A percentile compares a stretch with the other conserved stretches of the same genome.
phyloP scores from a whole-genome alignment of 2,888 invertebrate genomes.

The Stratiomys singularior region DNA sequence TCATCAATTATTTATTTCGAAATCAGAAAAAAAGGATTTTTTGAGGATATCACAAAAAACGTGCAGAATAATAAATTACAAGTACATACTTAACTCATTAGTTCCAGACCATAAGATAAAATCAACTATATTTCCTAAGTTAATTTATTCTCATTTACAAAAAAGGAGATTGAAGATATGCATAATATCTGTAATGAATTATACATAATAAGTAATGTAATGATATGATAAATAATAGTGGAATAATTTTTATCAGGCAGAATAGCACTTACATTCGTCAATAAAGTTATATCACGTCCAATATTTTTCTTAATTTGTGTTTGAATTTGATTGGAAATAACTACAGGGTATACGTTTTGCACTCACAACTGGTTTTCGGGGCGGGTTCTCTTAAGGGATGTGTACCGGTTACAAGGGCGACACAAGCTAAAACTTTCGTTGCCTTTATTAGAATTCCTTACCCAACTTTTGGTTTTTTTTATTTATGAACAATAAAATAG shows the following conservation, averaged over 20 bases:
- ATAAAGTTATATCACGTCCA: constrained; percentile 25
- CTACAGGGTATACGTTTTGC: too few species aligned
- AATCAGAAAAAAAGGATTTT: too few species aligned
- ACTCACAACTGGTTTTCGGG: too few species aligned
- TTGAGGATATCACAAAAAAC: too few species aligned
- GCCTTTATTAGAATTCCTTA: too few species aligned
- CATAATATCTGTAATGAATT: background rate
- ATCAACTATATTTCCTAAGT: constrained; percentile 5
- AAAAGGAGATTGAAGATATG: background rate
- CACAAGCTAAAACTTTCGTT: too few species aligned
- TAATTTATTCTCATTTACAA: constrained; percentile 10
- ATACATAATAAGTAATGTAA: background rate
- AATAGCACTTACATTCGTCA: constrained; percentile 24
- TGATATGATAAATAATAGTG: constrained; percentile 1
- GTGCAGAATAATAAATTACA: background rate
- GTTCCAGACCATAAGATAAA: background rate
- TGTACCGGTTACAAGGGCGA: too few species aligned
- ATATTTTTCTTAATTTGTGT: constrained; percentile 25
- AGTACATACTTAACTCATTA: background rate
- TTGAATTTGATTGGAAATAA: background rate
- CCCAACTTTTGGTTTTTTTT: too few species aligned
- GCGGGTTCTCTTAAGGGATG: too few species aligned
- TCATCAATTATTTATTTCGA: too few species aligned
- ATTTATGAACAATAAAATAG: too few species aligned
- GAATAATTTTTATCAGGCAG: constrained; percentile 12